Evolutionary conservation across 2,797 vertebrate species (phyloP).

Genomic region (Schizopygopsis malacanthus): DNA sequence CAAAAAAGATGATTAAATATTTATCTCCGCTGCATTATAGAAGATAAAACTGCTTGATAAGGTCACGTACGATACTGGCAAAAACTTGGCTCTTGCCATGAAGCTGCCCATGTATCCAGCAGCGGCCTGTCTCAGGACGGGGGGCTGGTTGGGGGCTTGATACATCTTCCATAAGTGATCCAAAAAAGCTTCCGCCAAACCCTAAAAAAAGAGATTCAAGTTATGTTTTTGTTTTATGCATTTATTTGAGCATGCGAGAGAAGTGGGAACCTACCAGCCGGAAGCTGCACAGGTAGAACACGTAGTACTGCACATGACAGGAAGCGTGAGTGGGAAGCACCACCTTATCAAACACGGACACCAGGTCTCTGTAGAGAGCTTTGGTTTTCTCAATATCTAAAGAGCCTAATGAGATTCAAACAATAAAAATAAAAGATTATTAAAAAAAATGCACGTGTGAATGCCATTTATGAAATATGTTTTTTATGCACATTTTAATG

Average conservation of each 20-base stretch:
- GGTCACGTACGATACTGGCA: slow-evolving; percentile 87
- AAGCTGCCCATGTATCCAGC: slow-evolving; percentile 93
- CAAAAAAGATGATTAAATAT: neutral
- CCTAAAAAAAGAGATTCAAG: slow-evolving; percentile 71
- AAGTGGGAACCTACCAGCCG: slow-evolving; percentile 83
- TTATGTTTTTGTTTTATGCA: neutral
- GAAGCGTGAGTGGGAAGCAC: slow-evolving; percentile 93
- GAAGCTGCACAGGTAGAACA: slow-evolving; percentile 97
- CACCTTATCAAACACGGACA: slow-evolving; percentile 91
- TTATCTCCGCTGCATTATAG: neutral
- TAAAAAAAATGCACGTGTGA: neutral
- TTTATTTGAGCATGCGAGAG: neutral
- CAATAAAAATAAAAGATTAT: neutral
- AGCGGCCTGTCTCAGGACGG: slow-evolving; percentile 89
- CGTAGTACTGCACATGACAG: slow-evolving; percentile 88
- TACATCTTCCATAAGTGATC: slow-evolving; percentile 94
- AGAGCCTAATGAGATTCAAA: slow-evolving; percentile 71
- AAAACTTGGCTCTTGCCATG: slow-evolving; percentile 91
- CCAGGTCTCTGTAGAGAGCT: slow-evolving; percentile 87
- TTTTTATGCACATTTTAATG: neutral
- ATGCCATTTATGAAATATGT: neutral
- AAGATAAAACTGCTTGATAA: neutral
- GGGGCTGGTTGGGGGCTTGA: slow-evolving; percentile 87
- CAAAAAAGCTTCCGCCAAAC: slow-evolving; percentile 91
- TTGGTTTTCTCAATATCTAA: slow-evolving; percentile 84